Percentiles rank a stretch among this genome's conserved stretches.
Evolutionary conservation across 64 coral and sea anemone species (phyloP).

Genomic region (Actinia tenebrosa): DNA sequence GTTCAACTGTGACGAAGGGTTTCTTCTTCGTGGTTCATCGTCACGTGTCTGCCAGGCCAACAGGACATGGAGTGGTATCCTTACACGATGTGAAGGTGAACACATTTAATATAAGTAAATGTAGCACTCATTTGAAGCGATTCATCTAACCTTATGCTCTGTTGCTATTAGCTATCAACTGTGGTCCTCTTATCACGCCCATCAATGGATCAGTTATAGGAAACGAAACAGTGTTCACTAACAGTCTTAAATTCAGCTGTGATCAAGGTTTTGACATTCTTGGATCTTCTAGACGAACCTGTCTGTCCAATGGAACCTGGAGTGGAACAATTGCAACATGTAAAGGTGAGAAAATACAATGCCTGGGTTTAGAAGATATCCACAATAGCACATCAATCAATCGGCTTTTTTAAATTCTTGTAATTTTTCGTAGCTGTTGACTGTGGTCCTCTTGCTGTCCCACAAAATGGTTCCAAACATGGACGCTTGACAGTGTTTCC

Average conservation of each 20-base stretch:
- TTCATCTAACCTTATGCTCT: no score
- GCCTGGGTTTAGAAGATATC: background rate
- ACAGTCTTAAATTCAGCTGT: conserved; percentile 11
- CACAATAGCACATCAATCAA: no score
- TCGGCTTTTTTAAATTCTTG: no score
- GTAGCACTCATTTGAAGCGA: no score
- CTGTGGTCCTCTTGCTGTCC: conserved; percentile 40
- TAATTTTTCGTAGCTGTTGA: conserved; percentile 26
- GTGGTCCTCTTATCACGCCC: conserved; percentile 27
- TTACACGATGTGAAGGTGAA: conserved; percentile 22
- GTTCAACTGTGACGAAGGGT: conserved; percentile 13
- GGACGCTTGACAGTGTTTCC: conserved; percentile 25
- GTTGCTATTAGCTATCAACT: conserved; percentile 40
- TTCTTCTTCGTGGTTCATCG: conserved; percentile 15
- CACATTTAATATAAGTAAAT: no score
- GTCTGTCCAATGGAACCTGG: conserved; percentile 52
- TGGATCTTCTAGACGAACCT: conserved; percentile 28
- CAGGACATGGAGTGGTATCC: conserved; percentile 9
- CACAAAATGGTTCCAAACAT: conserved; percentile 33
- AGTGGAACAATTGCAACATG: conserved; percentile 27
- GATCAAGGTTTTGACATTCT: conserved; percentile 44
- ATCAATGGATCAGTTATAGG: conserved; percentile 35
- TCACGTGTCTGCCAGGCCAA: conserved; percentile 3
- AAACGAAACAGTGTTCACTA: conserved; percentile 34
- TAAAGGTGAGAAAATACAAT: conserved; percentile 12